Evolutionary conservation across 2,113 vertebrate genomes (phyloP), one percentile per base, ranked within the genome.

Genomic region (Scatophagus argus): DNA sequence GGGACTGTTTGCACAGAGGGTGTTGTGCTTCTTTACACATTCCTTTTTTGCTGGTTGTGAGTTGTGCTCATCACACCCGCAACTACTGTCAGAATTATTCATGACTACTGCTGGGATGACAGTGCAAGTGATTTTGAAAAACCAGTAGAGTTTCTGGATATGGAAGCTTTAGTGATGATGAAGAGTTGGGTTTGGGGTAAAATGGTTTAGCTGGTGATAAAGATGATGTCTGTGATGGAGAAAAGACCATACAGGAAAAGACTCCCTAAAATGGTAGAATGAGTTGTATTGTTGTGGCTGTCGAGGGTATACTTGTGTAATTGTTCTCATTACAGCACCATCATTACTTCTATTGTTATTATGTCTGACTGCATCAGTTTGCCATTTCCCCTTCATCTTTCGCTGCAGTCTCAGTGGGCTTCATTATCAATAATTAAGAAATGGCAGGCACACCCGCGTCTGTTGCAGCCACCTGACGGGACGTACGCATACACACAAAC

Each of bases 381-480:
- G 76, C 84, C 89, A 88, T 89, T 91, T 89, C 79, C 83, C 88
- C 88, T 78, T 88, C 80, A 77, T 90, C 88, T 87, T 82, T 80
- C 60, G 3, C 82, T 56, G 86, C 73, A 51, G 81, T 89, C 90
- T 92, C 92, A 44, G 61, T 60, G 84, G 92, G 89, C 82, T 83
- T 90, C 85, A 86, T 93, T 94, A 92, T 93, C 91, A 93, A 92
- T 94, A 92, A 94, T 93, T 91, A 92, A 93, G 83, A 92, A 93
- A 93, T 90, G 92, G 88, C 89, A 91, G 77, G 84, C 84, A 49
- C 83, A 70, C 84, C 77, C 85, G 74, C 66, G 69, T 91, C 84
- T 90, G 75, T 61, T 81, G 75, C 79, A 86, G 84, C 81, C 84
- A 84, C 88, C 85, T 88, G 87, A 91, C 58, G 54, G 31, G 77